Evolutionary conservation across 2,888 invertebrate genomes (phyloP).

Genomic region (Melinaea marsaeus): DNA sequence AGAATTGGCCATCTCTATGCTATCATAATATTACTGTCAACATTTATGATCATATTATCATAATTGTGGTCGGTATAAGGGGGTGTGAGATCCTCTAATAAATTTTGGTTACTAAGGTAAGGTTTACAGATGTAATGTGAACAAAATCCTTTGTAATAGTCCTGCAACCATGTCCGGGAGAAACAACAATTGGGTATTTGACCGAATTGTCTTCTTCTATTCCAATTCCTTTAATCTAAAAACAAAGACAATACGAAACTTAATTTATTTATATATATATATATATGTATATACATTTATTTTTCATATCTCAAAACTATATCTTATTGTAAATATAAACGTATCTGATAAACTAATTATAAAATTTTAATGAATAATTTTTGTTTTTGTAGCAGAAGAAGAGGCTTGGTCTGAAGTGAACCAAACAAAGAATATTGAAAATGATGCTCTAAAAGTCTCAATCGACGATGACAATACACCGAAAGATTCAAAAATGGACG

Average conservation of each 20-base stretch:
- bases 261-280: constrained; percentile 5
- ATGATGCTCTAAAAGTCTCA: constrained; percentile 26
- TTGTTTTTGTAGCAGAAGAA: constrained; percentile 58
- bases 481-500: constrained; percentile 35
- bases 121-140: constrained; percentile 41
- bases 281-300: constrained; percentile 12
- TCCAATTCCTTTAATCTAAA: constrained; percentile 1
- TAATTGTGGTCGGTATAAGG: constrained; percentile 49
- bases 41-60: constrained; percentile 59
- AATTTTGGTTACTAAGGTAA: constrained; percentile 43
- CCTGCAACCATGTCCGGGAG: constrained; percentile 20
- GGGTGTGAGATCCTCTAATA: constrained; percentile 45
- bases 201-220: constrained; percentile 17
- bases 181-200: constrained; percentile 22
- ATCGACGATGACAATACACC: constrained; percentile 30
- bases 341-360: too few relatives aligned
- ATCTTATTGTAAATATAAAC: too few relatives aligned
- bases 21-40: background rate
- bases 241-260: background rate
- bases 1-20: background rate
- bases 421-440: constrained; percentile 16
- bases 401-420: constrained; percentile 63
- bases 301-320: too few relatives aligned
- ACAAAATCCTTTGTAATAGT: constrained; percentile 48
- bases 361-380: constrained; percentile 12